phyloP scores from a whole-genome alignment of 2,113 vertebrate genomes.

The Sorex araneus region DNA sequence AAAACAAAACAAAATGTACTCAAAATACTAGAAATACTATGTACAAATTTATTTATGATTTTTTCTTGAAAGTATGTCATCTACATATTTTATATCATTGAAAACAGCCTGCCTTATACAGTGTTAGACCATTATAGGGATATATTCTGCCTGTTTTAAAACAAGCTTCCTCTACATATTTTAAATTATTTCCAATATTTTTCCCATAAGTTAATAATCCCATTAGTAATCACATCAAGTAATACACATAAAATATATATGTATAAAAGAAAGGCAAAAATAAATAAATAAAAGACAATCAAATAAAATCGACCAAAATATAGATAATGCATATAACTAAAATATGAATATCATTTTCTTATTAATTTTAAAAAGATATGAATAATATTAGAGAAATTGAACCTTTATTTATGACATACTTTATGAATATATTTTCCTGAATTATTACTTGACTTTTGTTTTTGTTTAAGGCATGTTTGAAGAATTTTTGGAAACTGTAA shows the following conservation, averaged over 20 bases:
- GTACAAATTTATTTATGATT: background rate
- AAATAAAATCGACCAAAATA: background rate
- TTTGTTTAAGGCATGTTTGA: background rate
- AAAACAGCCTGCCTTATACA: background rate
- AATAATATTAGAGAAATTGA: background rate
- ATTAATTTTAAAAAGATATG: background rate
- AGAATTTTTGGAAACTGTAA: background rate
- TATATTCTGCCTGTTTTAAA: background rate
- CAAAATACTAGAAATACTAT: background rate
- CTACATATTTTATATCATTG: background rate
- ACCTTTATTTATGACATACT: background rate
- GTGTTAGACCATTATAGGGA: background rate
- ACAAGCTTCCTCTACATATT: background rate
- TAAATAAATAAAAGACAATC: background rate
- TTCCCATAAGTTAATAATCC: background rate
- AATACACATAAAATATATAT: background rate
- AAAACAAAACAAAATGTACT: background rate
- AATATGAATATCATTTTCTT: background rate
- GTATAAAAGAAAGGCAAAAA: too few species aligned
- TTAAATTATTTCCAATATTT: slow-evolving; percentile 28
- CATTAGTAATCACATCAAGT: background rate
- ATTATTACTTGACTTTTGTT: background rate
- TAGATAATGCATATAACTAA: background rate
- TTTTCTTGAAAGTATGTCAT: background rate
- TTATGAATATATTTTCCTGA: background rate